Evolutionary conservation across 2,888 invertebrate species (phyloP), one percentile per base, ranked within the genome.

Genomic region (Eristalis intricaria): DNA sequence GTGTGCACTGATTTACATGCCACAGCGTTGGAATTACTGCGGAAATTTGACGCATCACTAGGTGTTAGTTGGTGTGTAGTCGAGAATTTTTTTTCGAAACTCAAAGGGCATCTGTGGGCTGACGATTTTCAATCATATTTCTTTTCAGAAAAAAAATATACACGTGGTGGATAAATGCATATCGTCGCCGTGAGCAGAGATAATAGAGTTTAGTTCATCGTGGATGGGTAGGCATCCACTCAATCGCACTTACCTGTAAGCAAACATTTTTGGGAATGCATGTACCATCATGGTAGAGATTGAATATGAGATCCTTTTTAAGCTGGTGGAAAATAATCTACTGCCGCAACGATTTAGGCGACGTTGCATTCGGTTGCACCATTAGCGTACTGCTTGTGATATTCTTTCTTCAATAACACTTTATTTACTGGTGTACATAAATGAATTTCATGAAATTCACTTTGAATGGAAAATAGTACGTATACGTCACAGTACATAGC

Each of bases 1-100:
- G 10, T 19, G 66, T 26, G 60, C 13, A 68, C 68, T 68, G 76
- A 69, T 77, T 77, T 77, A 69, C 60, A 61, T 69, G 22, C 60
- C 26, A 22, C 11, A 10, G 0, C 58, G 13, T 58, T 58, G 35
- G 22, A n/a, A 50, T 68, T 35, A 10, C 1, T 1, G 43, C 35
- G 32, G 35, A 68, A 23, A 61, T 68, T 75, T 23, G 43, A 61
- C 61, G 50, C 43, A 7, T 43, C 10, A 40, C 22, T 19, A 40
- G 26, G 38, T 68, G 58, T 1, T 15, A 58, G 22, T 4, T 35
- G 38, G 56, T 23, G 19, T 4, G 58, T 58, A 32, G 56, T 11
- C 2, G 32, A 35, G 23, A 23, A 58, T 69, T 69, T 32, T 69
- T 58, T 58, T 32, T 29, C 3, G 56, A 23, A 32, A 64, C 11